phyloP scores from a whole-genome alignment of 2,888 invertebrate species.

The Marasmarcha lunaedactyla region DNA sequence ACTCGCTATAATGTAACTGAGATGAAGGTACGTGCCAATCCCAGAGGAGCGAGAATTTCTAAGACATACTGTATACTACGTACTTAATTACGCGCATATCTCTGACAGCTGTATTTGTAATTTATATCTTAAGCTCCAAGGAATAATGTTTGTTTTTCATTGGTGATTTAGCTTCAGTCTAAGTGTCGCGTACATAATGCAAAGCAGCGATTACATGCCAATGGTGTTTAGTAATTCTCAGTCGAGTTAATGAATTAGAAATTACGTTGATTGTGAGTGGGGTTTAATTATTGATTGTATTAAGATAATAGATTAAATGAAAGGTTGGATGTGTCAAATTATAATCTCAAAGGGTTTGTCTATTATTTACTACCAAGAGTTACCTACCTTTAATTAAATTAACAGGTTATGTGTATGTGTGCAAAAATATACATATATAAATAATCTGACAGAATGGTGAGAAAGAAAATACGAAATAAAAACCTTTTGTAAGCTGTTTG shows the following conservation, averaged over 20 bases:
- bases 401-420: no score
- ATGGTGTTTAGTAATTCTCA: neutral
- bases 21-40: slow-evolving; percentile 24
- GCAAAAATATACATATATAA: no score
- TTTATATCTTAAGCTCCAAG: neutral
- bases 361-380: no score
- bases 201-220: slow-evolving; percentile 15
- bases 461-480: no score
- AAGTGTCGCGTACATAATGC: slow-evolving; percentile 28
- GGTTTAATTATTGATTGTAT: no score
- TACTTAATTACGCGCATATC: neutral
- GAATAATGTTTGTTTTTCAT: neutral
- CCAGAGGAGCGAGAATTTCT: neutral
- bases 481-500: no score
- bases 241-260: neutral
- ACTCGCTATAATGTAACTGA: slow-evolving; percentile 35
- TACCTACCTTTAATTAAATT: no score
- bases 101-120: neutral
- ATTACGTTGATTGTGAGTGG: neutral
- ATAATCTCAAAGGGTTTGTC: no score
- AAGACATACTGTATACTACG: neutral
- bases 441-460: no score
- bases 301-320: no score
- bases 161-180: neutral
- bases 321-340: no score